These are phyloP conservation scores for Pachydiplax longipennis DNA, from an alignment of 2,888 invertebrate species.

Conservation along the genomic window DNA sequence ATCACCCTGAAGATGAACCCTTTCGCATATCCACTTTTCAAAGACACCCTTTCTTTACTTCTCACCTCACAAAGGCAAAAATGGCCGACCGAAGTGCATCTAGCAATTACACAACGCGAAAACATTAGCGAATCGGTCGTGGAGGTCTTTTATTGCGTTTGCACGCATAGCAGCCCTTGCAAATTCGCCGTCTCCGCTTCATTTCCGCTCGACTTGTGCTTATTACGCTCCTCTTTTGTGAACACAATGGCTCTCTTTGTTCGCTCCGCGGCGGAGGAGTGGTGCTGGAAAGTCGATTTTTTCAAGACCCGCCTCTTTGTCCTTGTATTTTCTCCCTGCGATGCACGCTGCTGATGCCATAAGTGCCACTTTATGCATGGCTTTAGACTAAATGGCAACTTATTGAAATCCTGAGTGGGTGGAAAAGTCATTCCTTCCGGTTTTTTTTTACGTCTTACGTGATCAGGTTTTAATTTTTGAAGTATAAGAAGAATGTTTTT, in stretches of 20 bases:
- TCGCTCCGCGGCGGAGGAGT: conserved; percentile 5
- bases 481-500: too few species aligned
- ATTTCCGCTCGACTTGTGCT: background rate
- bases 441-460: too few species aligned
- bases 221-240: conserved; percentile 9
- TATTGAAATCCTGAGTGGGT: background rate
- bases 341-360: background rate
- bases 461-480: too few species aligned
- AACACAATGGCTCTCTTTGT: background rate
- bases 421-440: too few species aligned
- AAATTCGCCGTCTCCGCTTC: background rate
- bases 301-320: background rate
- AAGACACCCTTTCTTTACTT: background rate
- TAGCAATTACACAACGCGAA: background rate
- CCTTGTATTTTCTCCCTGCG: background rate
- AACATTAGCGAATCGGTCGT: background rate
- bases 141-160: background rate
- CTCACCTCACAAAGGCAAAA: background rate
- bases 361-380: background rate
- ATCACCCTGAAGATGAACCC: background rate
- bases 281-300: background rate
- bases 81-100: background rate
- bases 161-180: background rate
- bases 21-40: too few species aligned
- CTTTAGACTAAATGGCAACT: background rate